phyloP scores from a whole-genome alignment of 2,888 invertebrate genomes.

The Dryococelus australis region DNA sequence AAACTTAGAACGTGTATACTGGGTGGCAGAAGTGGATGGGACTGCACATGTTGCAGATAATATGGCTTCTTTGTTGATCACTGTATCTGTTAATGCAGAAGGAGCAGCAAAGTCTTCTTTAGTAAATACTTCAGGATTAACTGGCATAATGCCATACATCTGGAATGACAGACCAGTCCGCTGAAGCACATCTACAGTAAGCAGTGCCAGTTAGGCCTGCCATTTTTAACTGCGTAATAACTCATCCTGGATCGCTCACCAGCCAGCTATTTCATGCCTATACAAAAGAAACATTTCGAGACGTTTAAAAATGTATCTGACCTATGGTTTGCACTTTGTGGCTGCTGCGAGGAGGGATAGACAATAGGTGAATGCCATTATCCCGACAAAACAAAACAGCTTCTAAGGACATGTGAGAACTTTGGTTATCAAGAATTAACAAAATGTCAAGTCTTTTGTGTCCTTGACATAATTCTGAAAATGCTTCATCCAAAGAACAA shows the following conservation, averaged over 20 bases:
- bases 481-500: not conserved
- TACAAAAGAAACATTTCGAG: not conserved
- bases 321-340: not conserved
- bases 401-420: too few relatives aligned
- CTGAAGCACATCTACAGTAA: not conserved
- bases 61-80: not conserved
- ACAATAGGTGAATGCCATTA: constrained; percentile 1
- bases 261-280: not conserved
- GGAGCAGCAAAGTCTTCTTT: not conserved
- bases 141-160: not conserved
- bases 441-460: not conserved
- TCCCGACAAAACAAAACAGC: not conserved
- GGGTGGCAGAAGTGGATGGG: not conserved
- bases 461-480: not conserved
- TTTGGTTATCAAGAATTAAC: too few relatives aligned
- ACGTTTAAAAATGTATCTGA: not conserved
- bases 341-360: constrained; percentile 1
- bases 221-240: not conserved
- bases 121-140: not conserved
- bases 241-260: not conserved
- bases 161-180: not conserved
- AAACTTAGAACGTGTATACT: not conserved
- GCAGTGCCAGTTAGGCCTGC: not conserved
- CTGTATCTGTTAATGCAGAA: not conserved
- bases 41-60: not conserved